Percentiles rank a stretch among this genome's conserved stretches.
These are phyloP conservation scores for Ochotona princeps DNA, from an alignment of 2,113 vertebrate genomes.

Conservation along the genomic window DNA sequence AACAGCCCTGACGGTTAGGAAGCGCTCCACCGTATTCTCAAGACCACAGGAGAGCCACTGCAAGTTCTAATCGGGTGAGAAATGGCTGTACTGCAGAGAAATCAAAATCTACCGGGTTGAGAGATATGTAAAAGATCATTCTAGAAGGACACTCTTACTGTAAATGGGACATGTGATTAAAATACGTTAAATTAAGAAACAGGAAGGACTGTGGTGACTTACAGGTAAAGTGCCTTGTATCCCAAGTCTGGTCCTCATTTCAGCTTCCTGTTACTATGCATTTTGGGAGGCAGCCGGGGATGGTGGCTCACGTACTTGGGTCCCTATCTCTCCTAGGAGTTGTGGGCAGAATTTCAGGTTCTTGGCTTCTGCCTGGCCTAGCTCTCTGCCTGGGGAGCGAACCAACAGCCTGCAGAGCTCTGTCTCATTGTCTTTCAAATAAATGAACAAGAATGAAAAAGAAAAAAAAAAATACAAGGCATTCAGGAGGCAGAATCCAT, in stretches of 20 bases:
- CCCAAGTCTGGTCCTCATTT: too few species aligned
- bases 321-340: too few species aligned
- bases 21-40: neutral
- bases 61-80: slow-evolving; percentile 20
- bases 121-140: slow-evolving; percentile 42
- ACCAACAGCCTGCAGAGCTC: too few species aligned
- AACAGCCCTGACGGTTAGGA: neutral
- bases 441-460: too few species aligned
- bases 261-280: too few species aligned
- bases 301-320: too few species aligned
- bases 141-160: neutral
- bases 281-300: too few species aligned
- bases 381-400: too few species aligned
- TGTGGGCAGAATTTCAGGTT: too few species aligned
- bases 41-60: neutral
- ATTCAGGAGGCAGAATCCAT: neutral
- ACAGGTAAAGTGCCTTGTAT: neutral
- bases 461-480: neutral
- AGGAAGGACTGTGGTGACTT: neutral
- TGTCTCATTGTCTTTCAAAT: too few species aligned
- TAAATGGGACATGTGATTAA: neutral
- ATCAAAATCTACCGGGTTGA: neutral
- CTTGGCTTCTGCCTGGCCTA: too few species aligned
- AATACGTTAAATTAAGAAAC: neutral
- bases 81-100: neutral